phyloP scores from a whole-genome alignment of 2,888 invertebrate genomes.

The Microplitis manilae region DNA sequence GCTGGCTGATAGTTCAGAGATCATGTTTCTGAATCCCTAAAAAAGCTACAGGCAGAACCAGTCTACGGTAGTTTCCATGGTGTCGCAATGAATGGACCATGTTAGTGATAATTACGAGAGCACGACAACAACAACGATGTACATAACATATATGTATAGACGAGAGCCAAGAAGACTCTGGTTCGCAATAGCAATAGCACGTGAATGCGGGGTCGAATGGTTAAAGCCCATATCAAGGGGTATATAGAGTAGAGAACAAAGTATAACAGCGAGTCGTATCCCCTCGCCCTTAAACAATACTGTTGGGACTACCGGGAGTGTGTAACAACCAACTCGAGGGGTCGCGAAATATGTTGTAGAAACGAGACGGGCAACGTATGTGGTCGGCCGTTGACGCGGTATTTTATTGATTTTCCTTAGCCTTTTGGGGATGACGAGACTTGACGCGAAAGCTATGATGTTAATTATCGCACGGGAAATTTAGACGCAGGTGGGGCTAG shows the following conservation, averaged over 20 bases:
- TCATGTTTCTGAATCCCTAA: too few species aligned
- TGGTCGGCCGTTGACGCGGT: conserved; percentile 45
- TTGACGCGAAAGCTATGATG: conserved; percentile 33
- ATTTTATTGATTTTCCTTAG: conserved; percentile 46
- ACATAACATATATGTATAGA: not conserved
- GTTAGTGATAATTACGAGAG: conserved; percentile 22
- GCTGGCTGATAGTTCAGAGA: too few species aligned
- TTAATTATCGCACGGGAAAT: conserved; percentile 32
- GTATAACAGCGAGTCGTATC: conserved; percentile 19
- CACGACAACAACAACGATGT: conserved; percentile 23
- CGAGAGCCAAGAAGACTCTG: conserved; percentile 11
- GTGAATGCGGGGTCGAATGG: not conserved
- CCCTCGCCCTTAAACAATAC: conserved; percentile 10
- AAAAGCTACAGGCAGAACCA: too few species aligned
- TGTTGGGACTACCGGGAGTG: conserved; percentile 33
- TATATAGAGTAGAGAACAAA: not conserved
- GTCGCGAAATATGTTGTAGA: conserved; percentile 40
- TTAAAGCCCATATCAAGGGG: conserved; percentile 2
- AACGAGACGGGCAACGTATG: conserved; percentile 43
- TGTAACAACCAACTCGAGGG: conserved; percentile 31
- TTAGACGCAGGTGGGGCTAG: conserved; percentile 21
- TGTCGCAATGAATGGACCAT: conserved; percentile 23
- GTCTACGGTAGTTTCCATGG: not conserved
- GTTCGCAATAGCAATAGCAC: conserved; percentile 2
- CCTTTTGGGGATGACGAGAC: conserved; percentile 38